Evolutionary conservation across 2,113 vertebrate genomes (phyloP).

Genomic region (Boulengeromyrus knoepffleri): DNA sequence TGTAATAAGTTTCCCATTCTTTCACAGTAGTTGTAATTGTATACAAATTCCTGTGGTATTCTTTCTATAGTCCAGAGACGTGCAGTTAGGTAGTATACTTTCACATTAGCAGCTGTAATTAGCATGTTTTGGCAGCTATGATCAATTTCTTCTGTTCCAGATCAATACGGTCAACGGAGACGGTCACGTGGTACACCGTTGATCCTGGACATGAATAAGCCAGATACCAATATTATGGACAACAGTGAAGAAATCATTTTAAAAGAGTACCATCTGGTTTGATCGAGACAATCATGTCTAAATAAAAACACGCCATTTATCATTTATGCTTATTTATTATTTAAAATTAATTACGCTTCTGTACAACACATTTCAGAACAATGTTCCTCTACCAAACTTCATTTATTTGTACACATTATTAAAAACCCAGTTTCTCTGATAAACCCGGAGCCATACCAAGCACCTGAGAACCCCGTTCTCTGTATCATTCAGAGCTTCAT

Average conservation of each 20-base stretch:
- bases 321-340: slow-evolving; percentile 3
- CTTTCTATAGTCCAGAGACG: background rate
- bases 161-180: background rate
- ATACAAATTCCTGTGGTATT: background rate
- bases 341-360: slow-evolving; percentile 14
- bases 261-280: background rate
- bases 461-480: background rate
- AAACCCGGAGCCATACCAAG: background rate
- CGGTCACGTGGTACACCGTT: background rate
- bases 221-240: background rate
- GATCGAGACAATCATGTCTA: background rate
- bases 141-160: background rate
- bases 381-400: background rate
- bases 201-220: background rate
- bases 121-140: background rate
- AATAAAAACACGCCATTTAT: background rate
- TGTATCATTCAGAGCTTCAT: background rate
- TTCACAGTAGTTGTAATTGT: background rate
- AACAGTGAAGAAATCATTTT: background rate
- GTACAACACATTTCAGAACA: slow-evolving; percentile 17
- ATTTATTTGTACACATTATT: background rate
- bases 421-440: background rate
- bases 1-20: background rate
- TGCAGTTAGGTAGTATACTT: background rate
- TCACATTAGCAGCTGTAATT: background rate